phyloP scores from a whole-genome alignment of 2,797 vertebrate genomes.

The Menidia menidia region DNA sequence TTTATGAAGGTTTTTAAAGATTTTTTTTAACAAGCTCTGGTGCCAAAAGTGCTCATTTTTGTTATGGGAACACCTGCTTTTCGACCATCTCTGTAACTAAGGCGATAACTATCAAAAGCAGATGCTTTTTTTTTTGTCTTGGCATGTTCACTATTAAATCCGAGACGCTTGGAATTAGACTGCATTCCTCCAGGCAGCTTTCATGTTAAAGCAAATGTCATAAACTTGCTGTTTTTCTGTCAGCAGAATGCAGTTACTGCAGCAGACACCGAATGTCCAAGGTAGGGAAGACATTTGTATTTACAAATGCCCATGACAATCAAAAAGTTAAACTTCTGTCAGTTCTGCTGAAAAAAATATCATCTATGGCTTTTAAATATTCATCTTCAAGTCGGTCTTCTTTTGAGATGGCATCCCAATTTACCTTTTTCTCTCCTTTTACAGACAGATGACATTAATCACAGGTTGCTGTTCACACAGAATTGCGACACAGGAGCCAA shows the following conservation, averaged over 20 bases:
- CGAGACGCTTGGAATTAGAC: neutral
- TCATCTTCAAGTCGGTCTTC: no score
- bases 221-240: neutral
- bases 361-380: no score
- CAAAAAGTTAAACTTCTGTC: no score
- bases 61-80: conserved; percentile 59
- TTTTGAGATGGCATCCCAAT: no score
- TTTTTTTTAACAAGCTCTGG: conserved; percentile 15
- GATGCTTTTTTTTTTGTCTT: conserved; percentile 15
- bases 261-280: neutral
- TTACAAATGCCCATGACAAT: no score
- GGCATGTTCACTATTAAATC: conserved; percentile 12
- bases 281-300: no score
- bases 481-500: neutral
- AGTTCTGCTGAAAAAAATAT: no score
- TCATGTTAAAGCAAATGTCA: conserved; percentile 10
- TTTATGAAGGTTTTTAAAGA: conserved; percentile 7
- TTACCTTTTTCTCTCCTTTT: neutral
- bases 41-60: conserved; percentile 33
- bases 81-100: neutral
- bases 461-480: conserved; percentile 28
- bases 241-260: neutral
- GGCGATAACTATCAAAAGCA: neutral
- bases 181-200: conserved; percentile 5
- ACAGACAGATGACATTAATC: neutral